Conservation (phyloP, 2,113 vertebrate species). For the Anhinga anhinga region DNA sequence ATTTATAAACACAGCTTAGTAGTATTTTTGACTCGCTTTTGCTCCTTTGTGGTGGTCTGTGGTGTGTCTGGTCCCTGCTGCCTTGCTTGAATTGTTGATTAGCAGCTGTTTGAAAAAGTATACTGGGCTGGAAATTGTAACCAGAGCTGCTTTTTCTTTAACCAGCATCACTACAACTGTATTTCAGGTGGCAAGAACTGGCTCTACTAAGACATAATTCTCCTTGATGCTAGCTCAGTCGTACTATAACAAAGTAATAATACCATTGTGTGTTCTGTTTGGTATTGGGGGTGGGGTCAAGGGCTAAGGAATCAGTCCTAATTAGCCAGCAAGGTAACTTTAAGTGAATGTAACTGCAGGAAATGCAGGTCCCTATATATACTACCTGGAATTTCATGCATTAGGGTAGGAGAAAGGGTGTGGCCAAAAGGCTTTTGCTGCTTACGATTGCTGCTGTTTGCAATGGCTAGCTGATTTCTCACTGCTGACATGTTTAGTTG, state of each 20-base stretch:
- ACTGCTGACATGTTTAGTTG: not conserved
- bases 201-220: not conserved
- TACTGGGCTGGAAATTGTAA: not conserved
- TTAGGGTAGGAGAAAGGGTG: slow-evolving; percentile 16
- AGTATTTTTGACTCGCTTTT: not conserved
- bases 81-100: not conserved
- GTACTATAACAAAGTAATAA: not conserved
- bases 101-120: not conserved
- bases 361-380: not conserved
- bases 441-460: not conserved
- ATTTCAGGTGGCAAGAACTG: not conserved
- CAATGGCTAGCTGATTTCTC: not conserved
- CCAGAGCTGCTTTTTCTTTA: not conserved
- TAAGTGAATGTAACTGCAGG: not conserved
- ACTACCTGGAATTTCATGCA: not conserved
- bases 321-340: not conserved
- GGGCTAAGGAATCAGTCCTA: not conserved
- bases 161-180: not conserved
- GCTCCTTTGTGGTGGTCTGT: not conserved
- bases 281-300: not conserved
- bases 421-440: not conserved
- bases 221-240: not conserved
- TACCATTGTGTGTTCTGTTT: not conserved
- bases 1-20: not conserved
- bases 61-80: not conserved